Base-by-base conservation (phyloP, 2,888 invertebrate genomes). In the Troides aeacus region DNA sequence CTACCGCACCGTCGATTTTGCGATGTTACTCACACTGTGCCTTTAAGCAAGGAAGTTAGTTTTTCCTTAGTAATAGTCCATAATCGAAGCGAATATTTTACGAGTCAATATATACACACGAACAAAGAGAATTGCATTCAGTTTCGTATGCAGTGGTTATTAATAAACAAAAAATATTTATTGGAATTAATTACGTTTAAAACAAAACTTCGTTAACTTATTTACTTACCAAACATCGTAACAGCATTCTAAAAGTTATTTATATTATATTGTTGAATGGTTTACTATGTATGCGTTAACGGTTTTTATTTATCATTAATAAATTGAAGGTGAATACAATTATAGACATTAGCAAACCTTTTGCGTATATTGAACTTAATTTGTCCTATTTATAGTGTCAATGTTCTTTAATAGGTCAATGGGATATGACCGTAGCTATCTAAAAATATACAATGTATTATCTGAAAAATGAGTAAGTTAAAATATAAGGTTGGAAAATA, bases 151-250 rank as follows among this genome's bases (percentile, higher is more conserved):
- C 12, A 30, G 3, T 46, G 21, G n/a, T 50, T 65, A 60, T 50
- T 66, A 24, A 65, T 50, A 17, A 24, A 46, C 17, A 62, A 59
- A 30, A 8, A 50, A 36, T 66, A 66, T 60, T 66, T 61, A 66
- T 61, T 61, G 53, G 18, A 23, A 23, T 61, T 53, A 36, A 60
- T 53, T 60, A 15, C 50, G 30, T 65, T 65, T 59, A 12, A 65
- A 18, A 30, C 15, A 18, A 59, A 60, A 53, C 8, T 21, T 30
- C 21, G 39, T 15, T 15, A 42, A 4, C 17, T 68, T 62, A 57
- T 58, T 58, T 63, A 50, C 30, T 46, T 42, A 42, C 15, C 46
- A 56, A 18, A 53, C 21, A 17, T 39, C 39, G 23, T 53, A 67
- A 56, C 23, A 3, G 18, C 42, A 42, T 63, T 39, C 8, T 24